Conservation (phyloP, 92 coral and sea anemone species). For the Metridium senile region DNA sequence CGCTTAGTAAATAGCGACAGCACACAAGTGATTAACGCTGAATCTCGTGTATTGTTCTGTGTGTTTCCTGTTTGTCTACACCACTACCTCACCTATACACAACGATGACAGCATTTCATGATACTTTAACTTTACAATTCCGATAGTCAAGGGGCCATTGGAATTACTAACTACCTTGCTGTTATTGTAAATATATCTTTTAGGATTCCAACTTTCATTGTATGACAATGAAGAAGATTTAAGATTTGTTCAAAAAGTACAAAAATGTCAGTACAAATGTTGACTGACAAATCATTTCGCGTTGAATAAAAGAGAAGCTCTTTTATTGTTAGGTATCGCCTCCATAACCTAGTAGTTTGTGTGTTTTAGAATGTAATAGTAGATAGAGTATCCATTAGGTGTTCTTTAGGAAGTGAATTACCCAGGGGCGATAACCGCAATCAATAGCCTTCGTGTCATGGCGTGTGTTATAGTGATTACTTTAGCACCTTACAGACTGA, state of each 20-base stretch:
- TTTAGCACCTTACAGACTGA: neutral
- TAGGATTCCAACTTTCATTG: too few species aligned
- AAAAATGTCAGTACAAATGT: too few species aligned
- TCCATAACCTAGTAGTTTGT: too few species aligned
- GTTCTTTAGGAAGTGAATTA: neutral
- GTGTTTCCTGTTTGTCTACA: conserved; percentile 25
- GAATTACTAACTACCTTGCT: too few species aligned
- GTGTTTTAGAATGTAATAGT: too few species aligned
- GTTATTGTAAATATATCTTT: too few species aligned
- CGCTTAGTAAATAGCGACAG: neutral
- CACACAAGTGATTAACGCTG: conserved; percentile 13
- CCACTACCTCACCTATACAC: neutral
- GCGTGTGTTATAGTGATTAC: conserved; percentile 1
- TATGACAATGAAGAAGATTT: too few species aligned
- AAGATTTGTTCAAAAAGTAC: too few species aligned
- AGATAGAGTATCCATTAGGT: neutral
- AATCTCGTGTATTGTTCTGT: conserved; percentile 10
- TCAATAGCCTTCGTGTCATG: neutral
- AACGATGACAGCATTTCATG: neutral
- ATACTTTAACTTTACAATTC: neutral
- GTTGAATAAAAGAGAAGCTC: too few species aligned
- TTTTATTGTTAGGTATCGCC: too few species aligned
- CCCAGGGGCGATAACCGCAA: conserved; percentile 14
- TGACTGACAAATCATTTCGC: too few species aligned
- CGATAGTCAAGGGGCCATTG: neutral